Conservation (phyloP, 2,797 vertebrate species). For the Enoplosus armatus region DNA sequence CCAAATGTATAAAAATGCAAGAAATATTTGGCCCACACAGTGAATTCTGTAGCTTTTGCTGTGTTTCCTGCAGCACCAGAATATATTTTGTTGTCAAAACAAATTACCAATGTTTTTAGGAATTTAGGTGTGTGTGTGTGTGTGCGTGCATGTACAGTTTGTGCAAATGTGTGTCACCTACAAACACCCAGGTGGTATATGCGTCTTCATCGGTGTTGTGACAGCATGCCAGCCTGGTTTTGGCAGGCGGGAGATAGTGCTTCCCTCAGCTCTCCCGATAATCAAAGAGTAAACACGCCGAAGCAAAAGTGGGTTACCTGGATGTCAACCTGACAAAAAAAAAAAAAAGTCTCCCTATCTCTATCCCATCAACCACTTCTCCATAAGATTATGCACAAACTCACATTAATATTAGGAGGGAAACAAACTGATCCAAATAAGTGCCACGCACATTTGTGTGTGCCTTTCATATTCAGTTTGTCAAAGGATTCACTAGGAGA, state of each 20-base stretch:
- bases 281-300: conserved; percentile 81
- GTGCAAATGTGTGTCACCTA: conserved; percentile 50
- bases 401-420: conserved; percentile 54
- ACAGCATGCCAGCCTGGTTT: conserved; percentile 79
- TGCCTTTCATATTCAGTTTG: conserved; percentile 44
- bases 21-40: not conserved
- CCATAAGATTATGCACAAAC: conserved; percentile 23
- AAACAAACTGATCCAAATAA: conserved; percentile 57
- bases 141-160: conserved; percentile 22
- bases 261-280: conserved; percentile 78
- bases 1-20: not conserved
- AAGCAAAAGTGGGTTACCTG: conserved; percentile 84
- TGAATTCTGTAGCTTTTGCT: not conserved
- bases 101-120: conserved; percentile 1
- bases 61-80: conserved; percentile 1
- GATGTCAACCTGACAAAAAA: conserved; percentile 81
- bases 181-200: conserved; percentile 74
- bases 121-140: conserved; percentile 7
- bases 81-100: conserved; percentile 31
- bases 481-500: conserved; percentile 30
- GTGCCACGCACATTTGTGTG: conserved; percentile 45
- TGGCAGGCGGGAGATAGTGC: conserved; percentile 77
- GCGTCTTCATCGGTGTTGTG: conserved; percentile 77
- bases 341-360: conserved; percentile 48
- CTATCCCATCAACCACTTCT: conserved; percentile 47